Base-by-base conservation (phyloP, 2,113 vertebrate species). In the Rhizomys pruinosus region DNA sequence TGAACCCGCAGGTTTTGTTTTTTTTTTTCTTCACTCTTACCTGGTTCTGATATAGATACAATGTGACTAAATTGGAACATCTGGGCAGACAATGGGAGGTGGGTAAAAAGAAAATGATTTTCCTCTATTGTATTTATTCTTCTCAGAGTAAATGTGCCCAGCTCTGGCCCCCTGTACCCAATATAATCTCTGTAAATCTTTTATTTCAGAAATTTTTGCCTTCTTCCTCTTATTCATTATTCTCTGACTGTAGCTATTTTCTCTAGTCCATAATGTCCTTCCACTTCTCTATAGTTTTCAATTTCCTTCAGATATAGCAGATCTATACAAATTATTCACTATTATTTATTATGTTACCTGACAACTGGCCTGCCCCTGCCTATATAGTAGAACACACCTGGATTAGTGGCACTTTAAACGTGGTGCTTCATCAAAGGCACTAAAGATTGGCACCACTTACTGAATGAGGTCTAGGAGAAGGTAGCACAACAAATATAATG, bases 51-150 rank as follows among this genome's bases (percentile, higher is more conserved):
- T 69, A 84, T 2, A 6, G 39, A 92, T 6, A 79, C 16, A 89
- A 81, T 90, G 66, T 84, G 15, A 91, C n/a, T 69, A 81, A 93
- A 61, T 25, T n/a, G 87, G 82, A 95, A 89, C 55, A n/a, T 23
- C 55, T 69, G 23, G 57, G 17, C 13, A 8, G 39, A 64, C 5
- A 47, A 52, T 34, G 9, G 3, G 2, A 74, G 37, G 5, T 10
- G 2, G 9, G n/a, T 39, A 19, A 42, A 87, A 59, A 72, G 42
- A 39, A 11, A 39, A 73, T 47, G 5, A 25, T 61, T 76, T 81
- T 80, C 34, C 13, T 85, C 4, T 19, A 16, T 61, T 90, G 7
- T 63, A 34, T 85, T 32, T 78, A n/a, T 92, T 87, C 61, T 84
- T 55, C 13, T 72, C 39, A 87, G 25, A 69, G 27, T 47, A 59